Evolutionary conservation across 2,888 invertebrate species (phyloP).

Genomic region (Bellardia pandia): DNA sequence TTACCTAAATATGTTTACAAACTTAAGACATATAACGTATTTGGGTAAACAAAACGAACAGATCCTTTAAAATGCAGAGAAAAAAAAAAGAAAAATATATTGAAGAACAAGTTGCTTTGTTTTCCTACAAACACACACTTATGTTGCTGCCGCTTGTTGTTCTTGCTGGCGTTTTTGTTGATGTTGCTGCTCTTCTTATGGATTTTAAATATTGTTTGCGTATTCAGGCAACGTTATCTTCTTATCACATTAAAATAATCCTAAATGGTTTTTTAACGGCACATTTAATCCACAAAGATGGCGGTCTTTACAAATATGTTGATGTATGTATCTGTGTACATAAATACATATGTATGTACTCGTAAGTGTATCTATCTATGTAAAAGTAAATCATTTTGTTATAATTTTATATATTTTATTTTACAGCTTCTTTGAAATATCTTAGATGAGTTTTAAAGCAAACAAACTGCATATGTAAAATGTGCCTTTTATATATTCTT

Average conservation of each 20-base stretch:
- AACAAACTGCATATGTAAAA: constrained; percentile 45
- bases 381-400: constrained; percentile 46
- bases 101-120: constrained; percentile 62
- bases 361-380: neutral
- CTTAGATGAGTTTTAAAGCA: constrained; percentile 39
- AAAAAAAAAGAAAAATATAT: neutral
- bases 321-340: neutral
- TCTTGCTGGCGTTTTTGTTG: neutral
- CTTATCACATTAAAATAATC: constrained; percentile 83
- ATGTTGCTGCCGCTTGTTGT: constrained; percentile 45
- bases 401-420: constrained; percentile 15
- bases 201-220: constrained; percentile 80
- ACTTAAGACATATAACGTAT: neutral
- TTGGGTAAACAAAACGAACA: neutral
- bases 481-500: neutral
- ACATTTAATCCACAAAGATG: constrained; percentile 78
- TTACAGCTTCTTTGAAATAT: constrained; percentile 13
- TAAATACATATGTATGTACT: neutral
- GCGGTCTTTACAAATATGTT: constrained; percentile 69
- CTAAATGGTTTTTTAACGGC: constrained; percentile 83
- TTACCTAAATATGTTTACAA: constrained; percentile 66
- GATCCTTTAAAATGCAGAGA: constrained; percentile 23
- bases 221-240: constrained; percentile 81
- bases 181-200: constrained; percentile 33
- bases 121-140: constrained; percentile 13